Evolutionary conservation across 2,113 vertebrate genomes (phyloP).

Genomic region (Rhipidura dahli): DNA sequence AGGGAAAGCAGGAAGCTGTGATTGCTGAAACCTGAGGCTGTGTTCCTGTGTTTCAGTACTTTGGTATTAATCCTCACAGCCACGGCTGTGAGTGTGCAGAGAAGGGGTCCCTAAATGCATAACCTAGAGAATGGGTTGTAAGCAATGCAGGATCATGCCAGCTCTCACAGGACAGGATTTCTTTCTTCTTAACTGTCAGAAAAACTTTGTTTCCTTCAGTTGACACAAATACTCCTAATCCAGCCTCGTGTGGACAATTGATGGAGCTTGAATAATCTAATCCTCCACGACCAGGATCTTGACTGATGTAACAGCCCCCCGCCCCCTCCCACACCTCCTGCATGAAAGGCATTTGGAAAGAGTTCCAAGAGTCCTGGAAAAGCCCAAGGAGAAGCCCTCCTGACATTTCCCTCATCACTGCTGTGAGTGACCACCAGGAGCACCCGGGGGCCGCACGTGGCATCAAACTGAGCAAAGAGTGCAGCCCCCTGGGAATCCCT

Average conservation of each 20-base stretch:
- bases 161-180: background rate
- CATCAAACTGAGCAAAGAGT: background rate
- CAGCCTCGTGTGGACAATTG: background rate
- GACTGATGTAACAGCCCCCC: accelerated
- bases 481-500: background rate
- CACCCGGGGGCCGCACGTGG: accelerated
- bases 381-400: background rate
- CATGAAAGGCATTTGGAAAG: no score
- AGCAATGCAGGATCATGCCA: background rate
- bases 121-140: background rate
- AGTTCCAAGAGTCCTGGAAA: background rate
- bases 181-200: background rate
- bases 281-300: background rate
- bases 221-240: background rate
- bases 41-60: background rate
- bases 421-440: background rate
- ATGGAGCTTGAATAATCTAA: background rate
- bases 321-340: background rate
- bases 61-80: background rate
- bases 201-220: background rate
- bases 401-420: accelerated
- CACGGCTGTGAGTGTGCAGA: background rate
- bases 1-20: background rate
- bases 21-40: background rate
- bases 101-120: background rate